These are phyloP conservation scores for Conus canariensis DNA, from an alignment of 2,888 invertebrate species.

Conservation along the genomic window DNA sequence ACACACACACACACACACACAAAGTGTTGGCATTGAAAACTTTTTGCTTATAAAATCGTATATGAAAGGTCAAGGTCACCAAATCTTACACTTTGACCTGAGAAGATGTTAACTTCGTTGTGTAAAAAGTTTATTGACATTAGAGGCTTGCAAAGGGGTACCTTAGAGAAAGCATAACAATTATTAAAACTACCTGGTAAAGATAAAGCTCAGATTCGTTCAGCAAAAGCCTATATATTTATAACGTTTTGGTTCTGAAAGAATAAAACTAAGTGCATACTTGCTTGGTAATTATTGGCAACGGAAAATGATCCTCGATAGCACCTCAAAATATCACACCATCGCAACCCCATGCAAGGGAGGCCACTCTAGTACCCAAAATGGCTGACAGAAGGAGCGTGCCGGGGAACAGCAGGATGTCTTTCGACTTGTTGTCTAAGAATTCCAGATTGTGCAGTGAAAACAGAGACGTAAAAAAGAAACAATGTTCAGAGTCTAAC, in stretches of 20 bases:
- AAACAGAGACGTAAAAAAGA: background rate
- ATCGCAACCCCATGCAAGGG: slow-evolving; percentile 33
- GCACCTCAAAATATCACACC: slow-evolving; percentile 20
- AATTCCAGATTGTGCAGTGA: background rate
- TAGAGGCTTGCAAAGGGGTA: too few species aligned
- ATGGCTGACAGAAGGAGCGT: slow-evolving; percentile 29
- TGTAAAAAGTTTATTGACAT: background rate
- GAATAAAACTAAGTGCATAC: too few species aligned
- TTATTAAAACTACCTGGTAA: too few species aligned
- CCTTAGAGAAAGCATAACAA: too few species aligned
- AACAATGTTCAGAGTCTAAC: slow-evolving; percentile 40
- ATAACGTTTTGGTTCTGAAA: too few species aligned
- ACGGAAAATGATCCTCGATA: background rate
- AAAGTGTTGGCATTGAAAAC: too few species aligned
- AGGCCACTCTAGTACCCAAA: slow-evolving; percentile 41
- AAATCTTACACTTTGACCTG: background rate
- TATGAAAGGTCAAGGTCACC: background rate
- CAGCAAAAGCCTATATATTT: too few species aligned
- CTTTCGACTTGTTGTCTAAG: background rate
- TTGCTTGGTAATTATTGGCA: too few species aligned
- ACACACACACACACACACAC: too few species aligned
- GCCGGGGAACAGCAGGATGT: background rate
- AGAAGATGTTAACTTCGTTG: background rate
- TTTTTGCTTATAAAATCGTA: background rate
- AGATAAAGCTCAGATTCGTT: too few species aligned